phyloP scores from a whole-genome alignment of 1,140 invertebrate genomes.

The Drosophila ercepeae region DNA sequence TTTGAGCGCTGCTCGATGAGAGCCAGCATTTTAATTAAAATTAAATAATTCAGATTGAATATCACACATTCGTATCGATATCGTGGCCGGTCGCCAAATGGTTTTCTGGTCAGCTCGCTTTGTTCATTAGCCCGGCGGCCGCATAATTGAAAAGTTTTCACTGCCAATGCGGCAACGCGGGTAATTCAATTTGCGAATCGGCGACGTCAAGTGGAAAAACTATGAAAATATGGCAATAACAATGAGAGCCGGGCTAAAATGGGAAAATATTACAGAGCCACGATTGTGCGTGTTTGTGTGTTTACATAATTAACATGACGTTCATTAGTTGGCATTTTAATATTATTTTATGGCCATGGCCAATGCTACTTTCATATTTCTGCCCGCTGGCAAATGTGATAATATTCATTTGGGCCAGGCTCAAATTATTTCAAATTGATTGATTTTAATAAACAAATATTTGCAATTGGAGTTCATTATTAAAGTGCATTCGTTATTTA shows the following conservation, averaged over 20 bases:
- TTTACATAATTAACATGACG: constrained; percentile 70
- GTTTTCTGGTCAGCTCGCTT: constrained; percentile 32
- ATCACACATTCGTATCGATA: constrained; percentile 30
- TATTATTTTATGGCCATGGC: constrained; percentile 31
- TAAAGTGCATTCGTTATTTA: constrained; percentile 9
- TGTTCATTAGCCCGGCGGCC: constrained; percentile 61
- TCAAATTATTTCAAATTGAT: constrained; percentile 61
- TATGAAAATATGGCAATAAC: constrained; percentile 54
- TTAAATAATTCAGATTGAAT: constrained; percentile 70
- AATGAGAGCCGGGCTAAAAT: constrained; percentile 44
- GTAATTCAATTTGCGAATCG: constrained; percentile 61
- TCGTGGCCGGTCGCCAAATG: constrained; percentile 9
- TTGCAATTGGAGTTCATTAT: constrained; percentile 55
- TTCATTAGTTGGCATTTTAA: constrained; percentile 63
- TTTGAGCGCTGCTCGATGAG: constrained; percentile 1
- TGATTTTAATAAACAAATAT: constrained; percentile 65
- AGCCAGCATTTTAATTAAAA: constrained; percentile 67
- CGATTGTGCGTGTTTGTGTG: constrained; percentile 16
- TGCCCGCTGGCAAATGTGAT: constrained; percentile 29
- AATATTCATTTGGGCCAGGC: constrained; percentile 33
- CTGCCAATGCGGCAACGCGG: constrained; percentile 23
- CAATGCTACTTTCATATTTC: not conserved
- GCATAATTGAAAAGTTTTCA: constrained; percentile 69
- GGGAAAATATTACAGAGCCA: constrained; percentile 30
- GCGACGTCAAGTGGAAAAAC: constrained; percentile 7